These are phyloP conservation scores for Ctenoplectra terminalis DNA, from an alignment of 1,140 invertebrate genomes.

Conservation along the genomic window DNA sequence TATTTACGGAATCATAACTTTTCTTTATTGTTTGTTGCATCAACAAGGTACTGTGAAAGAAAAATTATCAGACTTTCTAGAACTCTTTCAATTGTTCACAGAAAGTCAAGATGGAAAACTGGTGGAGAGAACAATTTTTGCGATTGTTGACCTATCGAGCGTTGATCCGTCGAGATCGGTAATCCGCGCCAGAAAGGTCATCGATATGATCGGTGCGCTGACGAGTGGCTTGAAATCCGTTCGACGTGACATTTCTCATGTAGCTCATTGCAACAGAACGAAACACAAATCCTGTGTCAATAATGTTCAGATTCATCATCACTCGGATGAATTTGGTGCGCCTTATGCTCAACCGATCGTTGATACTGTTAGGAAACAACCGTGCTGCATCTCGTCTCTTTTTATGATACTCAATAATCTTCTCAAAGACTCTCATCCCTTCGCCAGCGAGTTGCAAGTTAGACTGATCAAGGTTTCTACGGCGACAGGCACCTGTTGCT, in stretches of 20 bases:
- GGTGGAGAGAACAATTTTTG: constrained; percentile 84
- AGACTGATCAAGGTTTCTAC: constrained; percentile 84
- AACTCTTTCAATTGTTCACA: constrained; percentile 85
- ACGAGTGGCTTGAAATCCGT: constrained; percentile 85
- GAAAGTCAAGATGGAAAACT: constrained; percentile 85
- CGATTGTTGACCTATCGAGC: constrained; percentile 83
- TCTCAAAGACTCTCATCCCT: constrained; percentile 80
- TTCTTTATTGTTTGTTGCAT: constrained; percentile 85
- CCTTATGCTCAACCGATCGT: constrained; percentile 75
- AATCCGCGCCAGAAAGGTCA: constrained; percentile 83
- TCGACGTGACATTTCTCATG: constrained; percentile 84
- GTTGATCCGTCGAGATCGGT: constrained; percentile 78
- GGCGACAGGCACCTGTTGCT: constrained; percentile 86
- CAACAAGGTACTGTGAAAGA: constrained; percentile 82
- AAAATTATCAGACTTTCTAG: constrained; percentile 85
- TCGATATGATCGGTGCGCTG: constrained; percentile 84
- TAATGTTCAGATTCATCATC: constrained; percentile 83
- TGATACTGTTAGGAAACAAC: constrained; percentile 58
- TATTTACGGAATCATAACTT: constrained; percentile 84
- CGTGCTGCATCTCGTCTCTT: constrained; percentile 84
- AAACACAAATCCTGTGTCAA: constrained; percentile 83
- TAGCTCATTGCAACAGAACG: constrained; percentile 81
- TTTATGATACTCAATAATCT: constrained; percentile 84
- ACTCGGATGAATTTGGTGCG: constrained; percentile 84
- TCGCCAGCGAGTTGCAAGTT: constrained; percentile 78